Conservation (phyloP, 2,113 vertebrate species). For the Stercorarius parasiticus region DNA sequence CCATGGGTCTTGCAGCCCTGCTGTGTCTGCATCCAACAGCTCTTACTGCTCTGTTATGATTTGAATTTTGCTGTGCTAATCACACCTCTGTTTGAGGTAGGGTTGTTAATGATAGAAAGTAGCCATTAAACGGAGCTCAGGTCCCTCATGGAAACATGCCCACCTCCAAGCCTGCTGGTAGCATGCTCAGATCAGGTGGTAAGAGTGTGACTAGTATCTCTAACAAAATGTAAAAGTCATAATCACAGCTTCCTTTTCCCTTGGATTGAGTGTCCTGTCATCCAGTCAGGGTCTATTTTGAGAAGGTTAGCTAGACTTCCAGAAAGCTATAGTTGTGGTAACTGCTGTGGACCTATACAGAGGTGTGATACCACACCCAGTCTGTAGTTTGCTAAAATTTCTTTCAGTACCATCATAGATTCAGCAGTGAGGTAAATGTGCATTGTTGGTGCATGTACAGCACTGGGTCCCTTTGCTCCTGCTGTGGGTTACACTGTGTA, state of each 20-base stretch:
- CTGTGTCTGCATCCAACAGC: not conserved
- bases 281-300: not conserved
- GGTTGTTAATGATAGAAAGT: not conserved
- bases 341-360: not conserved
- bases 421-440: not conserved
- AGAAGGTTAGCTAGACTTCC: not conserved
- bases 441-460: not conserved
- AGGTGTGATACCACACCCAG: not conserved
- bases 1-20: rapidly evolving
- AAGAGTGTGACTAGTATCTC: not conserved
- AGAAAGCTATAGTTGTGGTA: not conserved
- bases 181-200: not conserved
- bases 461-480: not conserved
- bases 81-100: not conserved
- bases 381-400: not conserved
- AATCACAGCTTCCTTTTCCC: not conserved
- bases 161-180: not conserved
- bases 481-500: not conserved
- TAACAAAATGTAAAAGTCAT: not conserved
- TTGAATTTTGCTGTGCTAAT: not conserved
- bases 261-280: not conserved
- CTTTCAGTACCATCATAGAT: not conserved
- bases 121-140: not conserved
- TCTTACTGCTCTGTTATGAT: not conserved
- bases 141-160: not conserved